Evolutionary conservation across 2,888 invertebrate genomes (phyloP).

Genomic region (Carterocephalus palaemon): DNA sequence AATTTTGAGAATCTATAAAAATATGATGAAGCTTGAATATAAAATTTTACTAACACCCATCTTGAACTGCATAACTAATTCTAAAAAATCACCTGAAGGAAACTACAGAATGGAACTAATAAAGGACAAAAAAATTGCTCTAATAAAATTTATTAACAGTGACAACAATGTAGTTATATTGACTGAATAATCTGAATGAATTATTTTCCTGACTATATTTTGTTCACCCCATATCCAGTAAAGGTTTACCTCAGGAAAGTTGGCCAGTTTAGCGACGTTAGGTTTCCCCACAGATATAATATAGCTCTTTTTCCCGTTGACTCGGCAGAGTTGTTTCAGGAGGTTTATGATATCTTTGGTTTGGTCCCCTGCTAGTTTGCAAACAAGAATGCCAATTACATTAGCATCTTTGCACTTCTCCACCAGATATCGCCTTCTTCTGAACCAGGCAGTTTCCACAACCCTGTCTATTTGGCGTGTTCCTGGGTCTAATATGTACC

Average conservation of each 20-base stretch:
- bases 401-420: constrained; percentile 95
- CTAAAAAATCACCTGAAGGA: too few relatives aligned
- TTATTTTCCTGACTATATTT: too few relatives aligned
- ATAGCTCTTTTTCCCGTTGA: constrained; percentile 91
- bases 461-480: constrained; percentile 55
- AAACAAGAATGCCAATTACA: constrained; percentile 93
- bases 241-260: constrained; percentile 93
- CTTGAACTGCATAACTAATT: too few relatives aligned
- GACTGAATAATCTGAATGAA: too few relatives aligned
- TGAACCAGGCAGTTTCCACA: constrained; percentile 80
- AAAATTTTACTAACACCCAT: too few relatives aligned
- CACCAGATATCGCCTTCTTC: constrained; percentile 88
- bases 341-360: constrained; percentile 86
- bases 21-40: too few relatives aligned
- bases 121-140: too few relatives aligned
- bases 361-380: constrained; percentile 90
- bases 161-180: too few relatives aligned
- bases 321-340: constrained; percentile 84
- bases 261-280: constrained; percentile 95
- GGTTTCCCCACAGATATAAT: constrained; percentile 96
- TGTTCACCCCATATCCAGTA: too few relatives aligned
- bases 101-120: too few relatives aligned
- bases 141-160: too few relatives aligned
- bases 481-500: constrained; percentile 78
- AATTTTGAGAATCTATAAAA: too few relatives aligned